Conservation (phyloP, 2,888 invertebrate genomes). For the Hirudinaria manillensis region DNA sequence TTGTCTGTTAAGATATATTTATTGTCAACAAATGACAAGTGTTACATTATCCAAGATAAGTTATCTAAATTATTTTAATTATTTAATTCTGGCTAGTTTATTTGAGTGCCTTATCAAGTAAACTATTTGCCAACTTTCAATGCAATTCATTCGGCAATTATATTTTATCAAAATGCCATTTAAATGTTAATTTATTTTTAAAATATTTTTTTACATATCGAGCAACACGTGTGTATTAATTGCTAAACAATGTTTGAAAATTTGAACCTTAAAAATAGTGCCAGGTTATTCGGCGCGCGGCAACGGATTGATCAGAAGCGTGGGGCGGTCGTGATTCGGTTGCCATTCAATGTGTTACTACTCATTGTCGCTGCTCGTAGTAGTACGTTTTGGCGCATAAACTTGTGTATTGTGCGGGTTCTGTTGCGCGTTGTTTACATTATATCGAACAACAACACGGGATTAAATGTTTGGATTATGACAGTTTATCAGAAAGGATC, state of each 20-base stretch:
- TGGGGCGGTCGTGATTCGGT: constrained; percentile 10
- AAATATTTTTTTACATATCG: no score
- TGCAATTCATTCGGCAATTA: no score
- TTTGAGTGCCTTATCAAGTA: no score
- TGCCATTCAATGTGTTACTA: constrained; percentile 23
- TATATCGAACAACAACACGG: not conserved
- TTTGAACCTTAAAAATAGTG: constrained; percentile 6
- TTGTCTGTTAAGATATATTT: no score
- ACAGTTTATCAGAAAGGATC: constrained; percentile 18
- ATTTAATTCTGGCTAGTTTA: no score
- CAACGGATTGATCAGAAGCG: constrained; percentile 24
- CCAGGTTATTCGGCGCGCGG: constrained; percentile 18
- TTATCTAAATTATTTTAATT: no score
- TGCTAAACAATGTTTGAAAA: not conserved
- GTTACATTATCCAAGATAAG: no score
- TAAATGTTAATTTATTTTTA: no score
- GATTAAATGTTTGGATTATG: constrained; percentile 10
- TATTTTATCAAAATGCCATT: no score
- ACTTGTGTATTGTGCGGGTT: constrained; percentile 4
- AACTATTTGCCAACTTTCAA: no score
- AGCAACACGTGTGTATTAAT: not conserved
- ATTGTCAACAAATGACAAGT: no score
- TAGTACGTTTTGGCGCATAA: not conserved
- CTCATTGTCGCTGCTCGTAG: constrained; percentile 29
- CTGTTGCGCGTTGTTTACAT: not conserved